Conservation (phyloP, 2,113 vertebrate genomes). For the Callopanchax toddi region DNA sequence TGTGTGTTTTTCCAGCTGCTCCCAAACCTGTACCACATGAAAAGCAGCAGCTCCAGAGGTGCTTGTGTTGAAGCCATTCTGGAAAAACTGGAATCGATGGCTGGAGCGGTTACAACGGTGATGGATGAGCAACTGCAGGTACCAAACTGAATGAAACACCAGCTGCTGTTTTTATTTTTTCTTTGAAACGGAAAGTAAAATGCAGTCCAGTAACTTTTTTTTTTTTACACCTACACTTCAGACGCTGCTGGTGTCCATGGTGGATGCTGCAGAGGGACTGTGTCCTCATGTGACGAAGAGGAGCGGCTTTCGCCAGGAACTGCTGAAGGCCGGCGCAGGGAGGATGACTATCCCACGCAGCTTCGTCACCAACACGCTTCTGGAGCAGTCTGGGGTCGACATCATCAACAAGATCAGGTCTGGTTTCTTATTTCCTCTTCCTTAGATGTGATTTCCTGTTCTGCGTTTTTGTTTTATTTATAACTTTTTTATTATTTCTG, state of each 20-base stretch:
- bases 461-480: background rate
- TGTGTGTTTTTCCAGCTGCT: conserved; percentile 80
- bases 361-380: conserved; percentile 90
- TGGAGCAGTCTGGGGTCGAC: conserved; percentile 94
- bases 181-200: background rate
- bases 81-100: conserved; percentile 92
- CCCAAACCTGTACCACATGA: conserved; percentile 91
- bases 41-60: conserved; percentile 69
- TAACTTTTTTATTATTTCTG: background rate
- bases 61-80: conserved; percentile 86
- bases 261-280: conserved; percentile 89
- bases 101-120: conserved; percentile 88
- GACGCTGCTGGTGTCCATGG: conserved; percentile 90
- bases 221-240: conserved; percentile 42
- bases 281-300: conserved; percentile 93
- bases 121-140: conserved; percentile 96
- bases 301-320: conserved; percentile 83
- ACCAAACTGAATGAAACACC: background rate
- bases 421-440: background rate
- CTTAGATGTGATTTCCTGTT: background rate
- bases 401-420: conserved; percentile 99
- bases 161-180: background rate
- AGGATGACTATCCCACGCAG: conserved; percentile 87
- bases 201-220: background rate
- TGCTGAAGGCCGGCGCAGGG: conserved; percentile 84